Percentiles rank a stretch among this genome's conserved stretches.
Conservation (phyloP, 2,888 invertebrate genomes). For the Arenicola marina region DNA sequence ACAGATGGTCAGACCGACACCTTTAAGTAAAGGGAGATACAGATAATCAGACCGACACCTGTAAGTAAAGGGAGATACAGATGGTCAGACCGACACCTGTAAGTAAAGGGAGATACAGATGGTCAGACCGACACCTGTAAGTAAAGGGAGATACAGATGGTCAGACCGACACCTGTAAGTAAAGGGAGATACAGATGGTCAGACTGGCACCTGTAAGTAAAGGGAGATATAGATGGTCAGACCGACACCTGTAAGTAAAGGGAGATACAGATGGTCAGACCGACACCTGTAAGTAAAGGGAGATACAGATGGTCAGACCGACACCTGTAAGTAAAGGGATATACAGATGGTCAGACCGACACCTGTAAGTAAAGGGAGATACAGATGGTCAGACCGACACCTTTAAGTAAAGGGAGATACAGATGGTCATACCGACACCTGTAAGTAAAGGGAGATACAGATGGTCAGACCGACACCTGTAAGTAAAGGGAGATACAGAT, state of each 20-base stretch:
- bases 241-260: too few species aligned
- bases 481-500: conserved; percentile 45
- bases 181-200: conserved; percentile 44
- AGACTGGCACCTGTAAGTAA: conserved; percentile 38
- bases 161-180: too few species aligned
- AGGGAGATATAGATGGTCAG: too few species aligned
- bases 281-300: conserved; percentile 33
- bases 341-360: conserved; percentile 42
- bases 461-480: too few species aligned
- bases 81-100: too few species aligned
- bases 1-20: too few species aligned
- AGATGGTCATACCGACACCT: conserved; percentile 42
- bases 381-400: too few species aligned
- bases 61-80: background rate
- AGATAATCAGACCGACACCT: conserved; percentile 42
- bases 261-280: conserved; percentile 43
- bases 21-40: conserved; percentile 48
- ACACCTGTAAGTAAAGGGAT: too few species aligned
- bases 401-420: conserved; percentile 48
- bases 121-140: conserved; percentile 41
- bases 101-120: conserved; percentile 45
- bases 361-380: conserved; percentile 28
- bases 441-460: background rate
- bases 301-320: too few species aligned
- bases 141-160: background rate